Conservation (phyloP, 2,888 invertebrate genomes). For the Anodontia alba region DNA sequence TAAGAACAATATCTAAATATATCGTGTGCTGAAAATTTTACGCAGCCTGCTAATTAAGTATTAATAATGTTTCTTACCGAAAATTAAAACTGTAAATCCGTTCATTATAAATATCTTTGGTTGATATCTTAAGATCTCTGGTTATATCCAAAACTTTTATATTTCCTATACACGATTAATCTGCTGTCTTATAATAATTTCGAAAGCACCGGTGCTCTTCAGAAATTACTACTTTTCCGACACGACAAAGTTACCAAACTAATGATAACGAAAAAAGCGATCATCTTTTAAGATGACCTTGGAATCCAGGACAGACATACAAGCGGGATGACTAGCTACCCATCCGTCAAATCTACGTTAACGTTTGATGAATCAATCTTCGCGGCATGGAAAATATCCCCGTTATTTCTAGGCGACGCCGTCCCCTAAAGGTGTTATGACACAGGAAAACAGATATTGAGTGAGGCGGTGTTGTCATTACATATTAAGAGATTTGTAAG, state of each 20-base stretch:
- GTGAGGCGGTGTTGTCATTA: too few relatives aligned
- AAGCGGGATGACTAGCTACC: not conserved
- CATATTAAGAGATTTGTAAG: too few relatives aligned
- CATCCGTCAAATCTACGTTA: not conserved
- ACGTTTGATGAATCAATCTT: not conserved
- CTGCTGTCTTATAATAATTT: too few relatives aligned
- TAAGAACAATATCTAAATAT: too few relatives aligned
- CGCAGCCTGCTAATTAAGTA: too few relatives aligned
- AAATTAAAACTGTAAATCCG: not conserved
- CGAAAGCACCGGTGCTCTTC: too few relatives aligned
- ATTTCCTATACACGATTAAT: too few relatives aligned
- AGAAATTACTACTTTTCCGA: not conserved
- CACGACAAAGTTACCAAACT: not conserved
- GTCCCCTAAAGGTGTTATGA: not conserved
- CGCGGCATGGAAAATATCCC: not conserved
- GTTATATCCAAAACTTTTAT: too few relatives aligned
- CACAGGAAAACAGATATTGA: too few relatives aligned
- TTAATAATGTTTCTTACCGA: not conserved
- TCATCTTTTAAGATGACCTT: not conserved
- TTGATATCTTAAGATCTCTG: not conserved
- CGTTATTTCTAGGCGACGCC: not conserved
- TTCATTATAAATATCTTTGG: not conserved
- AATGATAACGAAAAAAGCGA: not conserved
- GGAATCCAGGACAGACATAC: not conserved
- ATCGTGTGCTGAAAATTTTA: too few relatives aligned